Evolutionary conservation across 1,140 invertebrate genomes (phyloP), one percentile per base, ranked within the genome.

Genomic region (Riptortus pedestris): DNA sequence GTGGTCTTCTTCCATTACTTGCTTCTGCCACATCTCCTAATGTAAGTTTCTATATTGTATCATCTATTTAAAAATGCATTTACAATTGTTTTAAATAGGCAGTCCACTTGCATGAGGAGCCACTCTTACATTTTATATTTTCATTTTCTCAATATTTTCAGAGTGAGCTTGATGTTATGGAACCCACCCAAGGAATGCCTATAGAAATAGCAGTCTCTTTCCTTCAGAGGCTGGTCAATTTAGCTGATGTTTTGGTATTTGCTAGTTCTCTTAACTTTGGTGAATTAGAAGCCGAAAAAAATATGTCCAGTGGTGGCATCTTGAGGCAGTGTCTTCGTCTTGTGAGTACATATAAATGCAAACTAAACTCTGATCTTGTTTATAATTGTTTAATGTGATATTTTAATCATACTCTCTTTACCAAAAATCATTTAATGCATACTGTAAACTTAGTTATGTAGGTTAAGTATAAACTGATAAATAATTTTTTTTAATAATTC

Each of bases 261-360:
- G 93, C 95, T 58, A 96, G 92, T 71, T 93, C 93, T 9, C 81
- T 96, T 38, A 98, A 96, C 78, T 98, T 99, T 73, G 89, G 88
- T 60, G 96, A 99, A 78, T 77, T 99, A 31, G 97, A 99, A 77
- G 91, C 94, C 0, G 97, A 99, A 74, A 99, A 99, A 78, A 99
- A 98, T 73, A 98, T 99, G 95, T 96, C 95, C n/a, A 92, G 89
- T 71, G 97, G 97, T 27, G 96, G 96, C 45, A 99, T 99, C 67
- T 76, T 99, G 14, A 77, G 96, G 65, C 97, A 99, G 77, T 97
- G 95, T 76, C 80, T 99, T 28, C 78, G 97, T 77, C 78, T 99
- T 82, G 95, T 95, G 79, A 80, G 57, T 51, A n/a, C n/a, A n/a
- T n/a, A n/a, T n/a, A n/a, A n/a, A n/a, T n/a, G n/a, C n/a, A n/a